These are phyloP conservation scores for Carassius gibelio DNA, from an alignment of 2,113 vertebrate genomes.

Conservation along the genomic window DNA sequence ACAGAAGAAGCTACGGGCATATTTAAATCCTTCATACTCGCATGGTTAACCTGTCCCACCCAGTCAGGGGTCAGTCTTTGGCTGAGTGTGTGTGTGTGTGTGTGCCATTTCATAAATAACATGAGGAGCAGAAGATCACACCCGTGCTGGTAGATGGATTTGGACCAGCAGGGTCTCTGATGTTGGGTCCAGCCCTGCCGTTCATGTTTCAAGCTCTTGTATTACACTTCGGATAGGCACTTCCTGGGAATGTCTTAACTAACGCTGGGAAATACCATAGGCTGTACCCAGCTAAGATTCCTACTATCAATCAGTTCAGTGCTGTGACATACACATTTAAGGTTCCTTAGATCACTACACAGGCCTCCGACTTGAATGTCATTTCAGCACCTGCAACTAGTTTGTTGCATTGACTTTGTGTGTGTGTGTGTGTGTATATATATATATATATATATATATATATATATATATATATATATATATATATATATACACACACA, in stretches of 20 bases:
- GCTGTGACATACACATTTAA: neutral
- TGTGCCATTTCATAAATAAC: neutral
- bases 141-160: conserved; percentile 20
- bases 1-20: neutral
- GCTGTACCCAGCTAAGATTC: neutral
- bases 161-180: conserved; percentile 21
- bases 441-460: too few relatives aligned
- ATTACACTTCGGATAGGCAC: conserved; percentile 16
- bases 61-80: neutral
- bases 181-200: conserved; percentile 6
- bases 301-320: neutral
- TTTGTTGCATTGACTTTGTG: neutral
- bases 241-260: conserved; percentile 30
- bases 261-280: conserved; percentile 20
- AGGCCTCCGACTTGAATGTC: neutral
- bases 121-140: neutral
- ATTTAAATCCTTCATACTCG: neutral
- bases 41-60: neutral
- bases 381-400: neutral
- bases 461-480: too few relatives aligned
- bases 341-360: neutral
- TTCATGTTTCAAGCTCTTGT: conserved; percentile 30
- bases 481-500: too few relatives aligned
- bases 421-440: too few relatives aligned
- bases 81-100: neutral